Base-by-base conservation (phyloP, 2,797 vertebrate species). In the Falco columbarius region DNA sequence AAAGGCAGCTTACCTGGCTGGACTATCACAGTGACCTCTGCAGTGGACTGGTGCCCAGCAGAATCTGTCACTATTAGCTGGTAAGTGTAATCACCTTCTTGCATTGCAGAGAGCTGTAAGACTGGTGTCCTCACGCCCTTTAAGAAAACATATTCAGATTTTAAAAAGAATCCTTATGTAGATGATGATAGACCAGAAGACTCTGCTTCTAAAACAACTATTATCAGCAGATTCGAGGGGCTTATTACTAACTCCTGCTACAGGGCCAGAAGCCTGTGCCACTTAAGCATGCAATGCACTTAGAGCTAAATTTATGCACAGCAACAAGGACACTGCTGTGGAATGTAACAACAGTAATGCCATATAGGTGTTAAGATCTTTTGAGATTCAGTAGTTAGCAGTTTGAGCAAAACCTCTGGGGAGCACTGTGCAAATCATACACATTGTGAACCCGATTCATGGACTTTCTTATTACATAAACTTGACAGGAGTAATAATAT, bases 71-170 rank as follows among this genome's bases (percentile, higher is more conserved):
- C 99, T 3, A 99, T 99, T 66, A 99, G 98, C 97, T 99, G 98
- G 96, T 99, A 99, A 75, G 99, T 99, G 94, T 99, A 99, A 97
- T 99, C 99, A 59, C 99, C 99, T 97, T 99, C 99, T 96, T 99
- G 99, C 99, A 99, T 98, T 13, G 99, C 99, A 12, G 99, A 99
- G 68, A 99, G 98, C 98, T 99, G 99, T 54, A 99, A 97, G 73
- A 96, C 98, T 2, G 99, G 98, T 3, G 99, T 99, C 91, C 99
- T 98, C 55, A 99, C 99, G 1, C 99, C 99, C 99, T 99, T 89
- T 5, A 52, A 86, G 87, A 54, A 89, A 76, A 86, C 47, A 81
- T 13, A 67, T 36, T 38, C 3, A 30, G 1, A 14, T 47, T 47
- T 77, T 89, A 81, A 51, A 47, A 94, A 13, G 12, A 77, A 51